phyloP scores from a whole-genome alignment of 2,113 vertebrate species.

The Gymnarchus niloticus region DNA sequence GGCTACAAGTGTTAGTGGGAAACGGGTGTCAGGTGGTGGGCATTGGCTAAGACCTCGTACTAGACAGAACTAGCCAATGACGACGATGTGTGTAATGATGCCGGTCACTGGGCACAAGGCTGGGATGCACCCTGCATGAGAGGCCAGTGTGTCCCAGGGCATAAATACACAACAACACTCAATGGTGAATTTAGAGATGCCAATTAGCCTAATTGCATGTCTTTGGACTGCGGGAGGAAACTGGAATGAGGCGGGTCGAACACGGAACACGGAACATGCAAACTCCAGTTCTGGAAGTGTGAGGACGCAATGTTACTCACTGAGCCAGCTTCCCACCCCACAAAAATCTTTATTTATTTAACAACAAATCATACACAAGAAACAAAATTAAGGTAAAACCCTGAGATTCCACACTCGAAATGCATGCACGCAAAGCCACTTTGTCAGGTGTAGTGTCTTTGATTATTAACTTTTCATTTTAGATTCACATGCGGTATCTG shows the following conservation, averaged over 20 bases:
- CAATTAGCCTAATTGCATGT: too few relatives aligned
- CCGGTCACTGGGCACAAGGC: too few relatives aligned
- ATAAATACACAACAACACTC: too few relatives aligned
- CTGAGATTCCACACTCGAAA: background rate
- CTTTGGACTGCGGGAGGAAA: too few relatives aligned
- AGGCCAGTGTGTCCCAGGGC: too few relatives aligned
- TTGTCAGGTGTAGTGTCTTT: background rate
- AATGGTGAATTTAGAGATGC: too few relatives aligned
- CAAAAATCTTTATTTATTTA: background rate
- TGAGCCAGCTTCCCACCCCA: too few relatives aligned
- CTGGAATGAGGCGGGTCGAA: too few relatives aligned
- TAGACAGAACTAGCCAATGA: background rate
- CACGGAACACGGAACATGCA: too few relatives aligned
- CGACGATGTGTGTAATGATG: background rate
- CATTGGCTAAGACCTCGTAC: background rate
- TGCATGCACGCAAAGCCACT: background rate
- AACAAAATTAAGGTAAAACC: background rate
- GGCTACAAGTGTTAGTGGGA: background rate
- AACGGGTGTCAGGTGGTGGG: background rate
- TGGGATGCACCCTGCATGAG: too few relatives aligned
- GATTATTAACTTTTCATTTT: background rate
- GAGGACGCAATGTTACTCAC: too few relatives aligned
- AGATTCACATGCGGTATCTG: conserved; percentile 6
- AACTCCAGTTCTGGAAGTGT: too few relatives aligned
- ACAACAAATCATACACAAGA: background rate